Conservation (phyloP, 2,888 invertebrate species). For the Acronicta alni region DNA sequence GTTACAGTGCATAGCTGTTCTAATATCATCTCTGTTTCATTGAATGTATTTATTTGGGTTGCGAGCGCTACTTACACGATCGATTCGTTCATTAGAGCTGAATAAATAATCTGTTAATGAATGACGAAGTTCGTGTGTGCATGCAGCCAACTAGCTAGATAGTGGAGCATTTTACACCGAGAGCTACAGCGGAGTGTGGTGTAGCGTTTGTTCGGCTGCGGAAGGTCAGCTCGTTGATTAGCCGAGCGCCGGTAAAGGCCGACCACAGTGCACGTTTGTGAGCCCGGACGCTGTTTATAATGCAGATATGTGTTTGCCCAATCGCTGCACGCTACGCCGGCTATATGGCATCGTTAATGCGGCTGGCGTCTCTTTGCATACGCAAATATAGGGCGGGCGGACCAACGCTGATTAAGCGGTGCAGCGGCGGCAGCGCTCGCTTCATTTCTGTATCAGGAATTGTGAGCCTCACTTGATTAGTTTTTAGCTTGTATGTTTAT, state of each 20-base stretch:
- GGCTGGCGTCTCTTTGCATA: constrained; percentile 89
- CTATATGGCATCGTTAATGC: constrained; percentile 90
- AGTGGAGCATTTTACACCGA: constrained; percentile 65
- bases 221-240: constrained; percentile 88
- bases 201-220: constrained; percentile 81
- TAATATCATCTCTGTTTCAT: constrained; percentile 71
- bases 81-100: constrained; percentile 51
- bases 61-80: constrained; percentile 51
- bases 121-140: constrained; percentile 49
- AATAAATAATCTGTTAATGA: constrained; percentile 59
- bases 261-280: constrained; percentile 89
- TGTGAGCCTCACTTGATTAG: constrained; percentile 80
- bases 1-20: constrained; percentile 66
- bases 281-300: constrained; percentile 88
- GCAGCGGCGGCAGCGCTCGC: constrained; percentile 79
- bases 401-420: constrained; percentile 88
- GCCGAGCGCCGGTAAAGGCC: constrained; percentile 87
- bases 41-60: constrained; percentile 62
- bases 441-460: constrained; percentile 81
- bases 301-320: constrained; percentile 90
- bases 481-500: constrained; percentile 66
- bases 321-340: constrained; percentile 88
- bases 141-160: constrained; percentile 58
- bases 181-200: constrained; percentile 68
- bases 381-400: constrained; percentile 89